Conservation (phyloP, 2,797 vertebrate genomes). For the Parauchenoglanis punctatus region DNA sequence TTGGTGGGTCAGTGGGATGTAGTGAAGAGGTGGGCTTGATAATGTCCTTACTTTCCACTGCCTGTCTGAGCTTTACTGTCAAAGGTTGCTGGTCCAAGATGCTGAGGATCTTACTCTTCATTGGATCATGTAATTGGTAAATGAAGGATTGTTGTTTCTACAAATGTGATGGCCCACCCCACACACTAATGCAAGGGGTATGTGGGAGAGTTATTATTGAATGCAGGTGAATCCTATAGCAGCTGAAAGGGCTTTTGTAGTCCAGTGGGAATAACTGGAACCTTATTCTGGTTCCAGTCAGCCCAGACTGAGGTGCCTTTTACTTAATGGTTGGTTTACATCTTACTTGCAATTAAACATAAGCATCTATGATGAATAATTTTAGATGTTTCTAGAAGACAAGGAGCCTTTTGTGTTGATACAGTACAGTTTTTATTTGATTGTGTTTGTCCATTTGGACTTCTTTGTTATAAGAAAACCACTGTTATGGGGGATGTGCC, state of each 20-base stretch:
- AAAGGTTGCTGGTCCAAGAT: neutral
- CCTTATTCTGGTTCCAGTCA: constrained; percentile 53
- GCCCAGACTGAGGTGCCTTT: constrained; percentile 41
- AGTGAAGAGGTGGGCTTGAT: neutral
- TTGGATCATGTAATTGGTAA: neutral
- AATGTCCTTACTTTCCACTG: neutral
- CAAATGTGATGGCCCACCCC: neutral
- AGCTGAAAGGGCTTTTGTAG: constrained; percentile 5
- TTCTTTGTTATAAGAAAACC: neutral
- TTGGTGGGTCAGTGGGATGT: neutral
- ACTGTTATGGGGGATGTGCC: neutral
- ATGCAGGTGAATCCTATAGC: constrained; percentile 39
- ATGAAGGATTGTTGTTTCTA: neutral
- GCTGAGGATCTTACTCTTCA: neutral
- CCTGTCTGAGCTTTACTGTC: neutral
- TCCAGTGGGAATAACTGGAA: constrained; percentile 44
- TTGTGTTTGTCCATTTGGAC: neutral
- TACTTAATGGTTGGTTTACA: constrained; percentile 36
- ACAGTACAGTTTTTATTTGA: neutral
- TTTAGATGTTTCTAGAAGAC: constrained; percentile 34
- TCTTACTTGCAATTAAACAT: constrained; percentile 37
- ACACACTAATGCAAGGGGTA: constrained; percentile 18
- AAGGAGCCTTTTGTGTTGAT: constrained; percentile 39
- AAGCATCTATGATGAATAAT: constrained; percentile 35
- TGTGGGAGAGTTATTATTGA: constrained; percentile 41